Conservation (phyloP, 92 coral and sea anemone genomes). For the Porites divaricata region DNA sequence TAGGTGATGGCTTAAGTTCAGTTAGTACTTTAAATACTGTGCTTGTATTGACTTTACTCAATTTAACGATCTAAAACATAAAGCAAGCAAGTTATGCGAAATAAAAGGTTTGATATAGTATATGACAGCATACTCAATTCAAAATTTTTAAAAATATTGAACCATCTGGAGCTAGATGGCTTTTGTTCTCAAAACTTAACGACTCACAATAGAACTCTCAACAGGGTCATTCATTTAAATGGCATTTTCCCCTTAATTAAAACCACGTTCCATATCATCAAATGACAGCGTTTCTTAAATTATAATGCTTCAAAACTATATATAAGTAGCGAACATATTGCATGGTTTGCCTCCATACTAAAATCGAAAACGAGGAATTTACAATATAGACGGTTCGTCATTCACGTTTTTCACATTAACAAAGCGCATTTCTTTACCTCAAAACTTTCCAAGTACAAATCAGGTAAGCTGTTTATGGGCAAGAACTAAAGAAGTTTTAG, state of each 20-base stretch:
- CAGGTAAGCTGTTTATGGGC: background rate
- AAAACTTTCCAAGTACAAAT: background rate
- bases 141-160: background rate
- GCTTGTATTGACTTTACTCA: no score
- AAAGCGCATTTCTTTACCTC: background rate
- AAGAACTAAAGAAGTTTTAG: background rate
- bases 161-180: background rate
- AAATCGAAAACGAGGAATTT: background rate
- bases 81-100: background rate
- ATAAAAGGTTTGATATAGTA: background rate
- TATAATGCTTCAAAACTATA: background rate
- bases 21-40: no score
- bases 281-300: background rate
- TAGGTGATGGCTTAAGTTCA: no score
- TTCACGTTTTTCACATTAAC: background rate
- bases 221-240: background rate
- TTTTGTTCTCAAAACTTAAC: background rate
- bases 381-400: background rate
- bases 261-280: conserved; percentile 6
- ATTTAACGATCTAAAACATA: no score
- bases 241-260: conserved; percentile 29
- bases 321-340: background rate
- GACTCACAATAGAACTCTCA: conserved; percentile 12
- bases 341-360: background rate
- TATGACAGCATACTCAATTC: background rate